Conservation (phyloP, 2,888 invertebrate genomes). For the Megaustenia siamemsis region DNA sequence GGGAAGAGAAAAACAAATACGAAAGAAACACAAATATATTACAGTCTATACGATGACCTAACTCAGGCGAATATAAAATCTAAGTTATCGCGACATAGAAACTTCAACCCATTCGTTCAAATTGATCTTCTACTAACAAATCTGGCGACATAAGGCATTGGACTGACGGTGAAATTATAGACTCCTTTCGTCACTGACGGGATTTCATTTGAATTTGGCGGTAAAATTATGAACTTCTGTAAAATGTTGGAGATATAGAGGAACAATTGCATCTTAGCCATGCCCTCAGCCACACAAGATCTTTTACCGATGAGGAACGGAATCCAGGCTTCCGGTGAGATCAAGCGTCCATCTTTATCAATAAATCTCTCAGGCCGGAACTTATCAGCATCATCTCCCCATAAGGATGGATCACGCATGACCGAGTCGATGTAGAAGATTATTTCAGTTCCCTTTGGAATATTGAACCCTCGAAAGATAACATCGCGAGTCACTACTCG, state of each 20-base stretch:
- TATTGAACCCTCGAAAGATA: neutral
- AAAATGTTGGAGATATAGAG: neutral
- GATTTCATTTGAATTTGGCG: neutral
- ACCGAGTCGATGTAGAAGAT: neutral
- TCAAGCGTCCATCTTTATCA: neutral
- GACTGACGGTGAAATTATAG: no score
- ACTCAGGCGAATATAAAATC: no score
- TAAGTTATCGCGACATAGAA: no score
- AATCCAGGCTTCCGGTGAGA: neutral
- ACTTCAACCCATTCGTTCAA: no score
- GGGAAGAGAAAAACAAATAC: no score
- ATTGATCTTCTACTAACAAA: no score
- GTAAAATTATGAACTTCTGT: neutral
- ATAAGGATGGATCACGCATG: neutral
- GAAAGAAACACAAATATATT: no score
- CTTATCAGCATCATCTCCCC: neutral
- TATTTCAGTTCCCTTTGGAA: neutral
- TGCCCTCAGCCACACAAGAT: neutral
- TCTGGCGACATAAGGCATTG: no score
- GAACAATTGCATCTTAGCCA: neutral
- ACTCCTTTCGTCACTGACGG: no score
- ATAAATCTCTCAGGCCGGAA: neutral
- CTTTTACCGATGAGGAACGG: neutral
- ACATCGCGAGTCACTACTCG: neutral
- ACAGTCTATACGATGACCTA: no score